Percentiles rank a stretch among this genome's conserved stretches.
Evolutionary conservation across 1,140 invertebrate genomes (phyloP).

Genomic region (Ceratitis capitata): DNA sequence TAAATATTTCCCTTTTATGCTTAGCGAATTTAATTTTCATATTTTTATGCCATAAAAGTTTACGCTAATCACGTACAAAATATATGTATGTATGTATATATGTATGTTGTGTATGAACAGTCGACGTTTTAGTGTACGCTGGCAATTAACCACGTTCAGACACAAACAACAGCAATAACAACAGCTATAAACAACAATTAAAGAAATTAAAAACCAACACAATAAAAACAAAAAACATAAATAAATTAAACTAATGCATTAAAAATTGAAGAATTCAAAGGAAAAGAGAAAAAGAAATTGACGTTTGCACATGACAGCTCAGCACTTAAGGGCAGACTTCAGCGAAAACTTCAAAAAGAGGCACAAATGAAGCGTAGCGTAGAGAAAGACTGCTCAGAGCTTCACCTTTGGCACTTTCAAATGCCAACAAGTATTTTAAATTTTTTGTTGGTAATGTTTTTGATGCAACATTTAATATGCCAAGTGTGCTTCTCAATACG

Average conservation of each 20-base stretch:
- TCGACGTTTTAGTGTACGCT: background rate
- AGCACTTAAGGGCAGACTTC: background rate
- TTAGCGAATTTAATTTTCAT: no score
- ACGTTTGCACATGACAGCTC: background rate
- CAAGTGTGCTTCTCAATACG: background rate
- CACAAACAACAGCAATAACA: background rate
- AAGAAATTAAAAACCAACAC: background rate
- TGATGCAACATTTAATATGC: slow-evolving; percentile 9
- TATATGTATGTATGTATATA: no score
- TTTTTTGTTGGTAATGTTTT: background rate
- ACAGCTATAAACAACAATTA: background rate
- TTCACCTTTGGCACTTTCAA: no score
- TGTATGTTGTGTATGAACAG: no score
- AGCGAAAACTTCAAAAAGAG: background rate
- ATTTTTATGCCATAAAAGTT: background rate
- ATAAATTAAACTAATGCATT: background rate
- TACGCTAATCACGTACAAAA: slow-evolving; percentile 2
- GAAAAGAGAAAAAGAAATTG: background rate
- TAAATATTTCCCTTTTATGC: background rate
- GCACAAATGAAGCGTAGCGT: background rate
- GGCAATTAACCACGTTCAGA: background rate
- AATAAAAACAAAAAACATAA: background rate
- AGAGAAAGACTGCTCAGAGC: no score
- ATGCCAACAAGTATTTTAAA: background rate
- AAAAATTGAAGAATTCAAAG: background rate